These are phyloP conservation scores for Oreonectes daqikongensis DNA, from an alignment of 2,797 vertebrate genomes.

Conservation along the genomic window DNA sequence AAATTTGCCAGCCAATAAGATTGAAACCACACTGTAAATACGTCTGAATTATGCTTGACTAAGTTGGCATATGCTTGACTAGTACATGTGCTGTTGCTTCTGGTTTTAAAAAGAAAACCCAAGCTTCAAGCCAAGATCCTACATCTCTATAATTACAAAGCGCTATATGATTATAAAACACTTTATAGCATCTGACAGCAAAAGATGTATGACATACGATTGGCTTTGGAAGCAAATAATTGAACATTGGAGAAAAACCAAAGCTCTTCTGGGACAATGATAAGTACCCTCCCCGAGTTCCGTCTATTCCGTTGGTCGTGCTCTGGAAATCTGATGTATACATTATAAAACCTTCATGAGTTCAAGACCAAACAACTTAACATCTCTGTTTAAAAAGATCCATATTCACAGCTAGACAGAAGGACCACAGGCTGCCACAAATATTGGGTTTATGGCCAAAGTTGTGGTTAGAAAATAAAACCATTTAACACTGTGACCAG, in stretches of 20 bases:
- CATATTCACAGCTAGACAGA: constrained; percentile 40
- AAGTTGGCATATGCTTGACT: background rate
- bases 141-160: constrained; percentile 18
- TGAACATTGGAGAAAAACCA: constrained; percentile 22
- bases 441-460: constrained; percentile 57
- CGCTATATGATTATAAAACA: constrained; percentile 26
- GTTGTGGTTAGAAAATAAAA: constrained; percentile 56
- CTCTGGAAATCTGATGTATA: constrained; percentile 56
- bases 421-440: constrained; percentile 17
- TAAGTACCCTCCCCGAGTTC: constrained; percentile 48
- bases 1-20: background rate
- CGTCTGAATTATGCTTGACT: background rate
- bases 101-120: constrained; percentile 6
- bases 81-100: background rate
- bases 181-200: constrained; percentile 31
- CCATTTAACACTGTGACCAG: constrained; percentile 60
- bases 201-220: constrained; percentile 24
- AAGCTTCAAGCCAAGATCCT: constrained; percentile 15
- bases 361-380: constrained; percentile 59
- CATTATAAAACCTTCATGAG: constrained; percentile 56
- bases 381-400: constrained; percentile 59
- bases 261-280: constrained; percentile 21
- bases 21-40: background rate
- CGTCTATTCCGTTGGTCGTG: constrained; percentile 57
- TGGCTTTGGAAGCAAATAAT: constrained; percentile 30